A percentile compares a stretch with the other conserved stretches of the same genome.
These are phyloP conservation scores for Intellagama lesueurii DNA, from an alignment of 2,797 vertebrate species.

Conservation along the genomic window DNA sequence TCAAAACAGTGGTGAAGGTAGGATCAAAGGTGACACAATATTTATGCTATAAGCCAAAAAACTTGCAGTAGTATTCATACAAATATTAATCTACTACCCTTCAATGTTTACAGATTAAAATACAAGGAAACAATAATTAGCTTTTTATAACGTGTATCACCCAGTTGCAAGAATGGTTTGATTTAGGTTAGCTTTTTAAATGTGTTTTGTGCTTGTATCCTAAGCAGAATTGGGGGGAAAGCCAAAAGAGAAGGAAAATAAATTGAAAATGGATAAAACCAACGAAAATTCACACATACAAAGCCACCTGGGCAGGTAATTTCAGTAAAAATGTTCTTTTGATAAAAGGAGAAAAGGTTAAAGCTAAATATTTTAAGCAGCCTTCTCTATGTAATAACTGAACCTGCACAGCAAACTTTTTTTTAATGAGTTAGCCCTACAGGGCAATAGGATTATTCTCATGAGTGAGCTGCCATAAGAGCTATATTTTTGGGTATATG, in stretches of 20 bases:
- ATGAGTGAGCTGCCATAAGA: not conserved
- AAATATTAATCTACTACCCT: not conserved
- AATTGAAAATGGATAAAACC: not conserved
- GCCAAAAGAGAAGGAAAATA: not conserved
- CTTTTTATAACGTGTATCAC: not conserved
- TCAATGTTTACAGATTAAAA: not conserved
- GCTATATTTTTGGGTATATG: not conserved
- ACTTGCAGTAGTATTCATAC: not conserved
- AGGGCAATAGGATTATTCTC: not conserved
- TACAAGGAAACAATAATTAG: not conserved
- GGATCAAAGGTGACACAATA: not conserved
- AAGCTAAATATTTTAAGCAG: not conserved
- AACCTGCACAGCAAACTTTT: not conserved
- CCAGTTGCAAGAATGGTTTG: constrained; percentile 3
- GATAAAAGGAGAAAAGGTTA: not conserved
- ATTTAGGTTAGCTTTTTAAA: not conserved
- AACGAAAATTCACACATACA: not conserved
- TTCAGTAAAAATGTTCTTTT: not conserved
- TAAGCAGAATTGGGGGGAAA: not conserved
- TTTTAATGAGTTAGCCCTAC: not conserved
- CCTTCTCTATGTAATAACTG: not conserved
- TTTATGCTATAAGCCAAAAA: not conserved
- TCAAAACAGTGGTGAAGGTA: not conserved
- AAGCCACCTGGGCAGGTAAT: not conserved
- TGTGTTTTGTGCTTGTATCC: not conserved